Conservation (phyloP, 1,140 invertebrate genomes). For the Armadillidium nasatum region DNA sequence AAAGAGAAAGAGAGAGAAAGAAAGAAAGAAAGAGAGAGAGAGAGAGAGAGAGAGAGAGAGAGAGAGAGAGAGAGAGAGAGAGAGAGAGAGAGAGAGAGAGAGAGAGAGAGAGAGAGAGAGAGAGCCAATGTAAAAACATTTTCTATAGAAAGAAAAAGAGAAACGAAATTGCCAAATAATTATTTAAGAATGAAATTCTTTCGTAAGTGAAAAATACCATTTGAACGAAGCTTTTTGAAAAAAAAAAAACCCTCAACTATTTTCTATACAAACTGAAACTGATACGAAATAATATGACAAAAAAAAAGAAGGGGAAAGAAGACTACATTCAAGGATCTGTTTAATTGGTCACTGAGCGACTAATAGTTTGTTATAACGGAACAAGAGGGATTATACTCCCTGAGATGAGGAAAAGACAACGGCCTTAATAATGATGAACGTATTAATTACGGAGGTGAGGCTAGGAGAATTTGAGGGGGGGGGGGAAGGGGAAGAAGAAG, state of each 20-base stretch:
- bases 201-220: not conserved
- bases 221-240: not conserved
- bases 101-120: no score
- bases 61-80: no score
- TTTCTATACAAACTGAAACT: no score
- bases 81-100: no score
- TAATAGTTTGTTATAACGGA: conserved; percentile 6
- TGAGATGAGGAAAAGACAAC: not conserved
- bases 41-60: no score
- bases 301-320: not conserved
- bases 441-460: not conserved
- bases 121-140: no score
- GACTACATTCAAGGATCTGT: not conserved
- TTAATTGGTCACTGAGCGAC: conserved; percentile 4
- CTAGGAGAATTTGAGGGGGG: no score
- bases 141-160: no score
- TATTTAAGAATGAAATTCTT: not conserved
- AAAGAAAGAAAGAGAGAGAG: no score
- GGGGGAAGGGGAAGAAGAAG: no score
- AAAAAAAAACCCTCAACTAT: no score
- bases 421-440: not conserved
- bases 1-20: no score
- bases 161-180: not conserved
- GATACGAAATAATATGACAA: not conserved
- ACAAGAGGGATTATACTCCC: not conserved